These are phyloP conservation scores for Melitaea cinxia DNA, from an alignment of 1,140 invertebrate genomes.

Conservation along the genomic window DNA sequence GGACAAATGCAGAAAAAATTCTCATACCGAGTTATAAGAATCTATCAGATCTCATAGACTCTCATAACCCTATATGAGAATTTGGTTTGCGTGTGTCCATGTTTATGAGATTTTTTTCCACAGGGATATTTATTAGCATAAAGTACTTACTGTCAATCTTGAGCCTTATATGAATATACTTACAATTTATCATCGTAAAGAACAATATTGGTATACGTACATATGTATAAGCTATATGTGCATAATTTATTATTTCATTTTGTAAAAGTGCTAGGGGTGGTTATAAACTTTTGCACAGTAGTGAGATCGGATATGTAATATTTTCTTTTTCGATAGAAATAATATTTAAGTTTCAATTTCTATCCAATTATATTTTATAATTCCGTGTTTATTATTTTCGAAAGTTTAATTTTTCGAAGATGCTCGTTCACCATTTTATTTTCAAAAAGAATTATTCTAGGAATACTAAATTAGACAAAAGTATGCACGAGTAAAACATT, in stretches of 20 bases:
- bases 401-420: too few species aligned
- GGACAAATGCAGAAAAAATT: too few species aligned
- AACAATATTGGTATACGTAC: slow-evolving; percentile 13
- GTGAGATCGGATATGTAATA: not conserved
- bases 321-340: not conserved
- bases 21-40: too few species aligned
- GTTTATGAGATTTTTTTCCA: too few species aligned
- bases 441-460: too few species aligned
- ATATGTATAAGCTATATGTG: slow-evolving; percentile 2
- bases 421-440: too few species aligned
- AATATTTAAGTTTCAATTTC: not conserved
- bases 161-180: slow-evolving; percentile 17
- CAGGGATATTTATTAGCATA: slow-evolving; percentile 12
- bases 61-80: too few species aligned
- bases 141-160: slow-evolving; percentile 17
- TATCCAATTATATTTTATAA: not conserved
- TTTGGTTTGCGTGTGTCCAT: too few species aligned
- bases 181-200: not conserved
- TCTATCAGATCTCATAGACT: too few species aligned
- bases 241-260: not conserved
- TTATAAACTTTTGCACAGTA: not conserved
- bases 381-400: not conserved
- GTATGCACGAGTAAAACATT: too few species aligned
- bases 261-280: not conserved
- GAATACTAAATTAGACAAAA: too few species aligned